Base-by-base conservation (phyloP, 2,888 invertebrate genomes). In the Petrolisthes cinctipes region DNA sequence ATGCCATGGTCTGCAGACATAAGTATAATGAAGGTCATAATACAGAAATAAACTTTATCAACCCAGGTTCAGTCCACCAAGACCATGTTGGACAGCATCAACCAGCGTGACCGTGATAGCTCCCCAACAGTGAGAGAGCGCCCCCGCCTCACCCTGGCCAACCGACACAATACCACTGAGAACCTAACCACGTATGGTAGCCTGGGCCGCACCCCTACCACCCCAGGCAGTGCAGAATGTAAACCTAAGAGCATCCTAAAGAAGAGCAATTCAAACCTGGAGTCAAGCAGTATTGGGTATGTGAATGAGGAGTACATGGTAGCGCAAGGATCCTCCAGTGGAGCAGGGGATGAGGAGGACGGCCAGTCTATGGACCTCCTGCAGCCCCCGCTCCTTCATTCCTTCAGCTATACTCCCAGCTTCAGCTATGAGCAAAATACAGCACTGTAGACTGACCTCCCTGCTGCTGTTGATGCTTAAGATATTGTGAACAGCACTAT, bases 171-270 rank as follows among this genome's bases (percentile, higher is more conserved):
- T 83, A 89, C 88, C 76, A 85, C 90, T 9, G 90, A 90, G n/a
- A 90, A 89, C 89, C 86, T 89, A 82, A 81, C 89, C 68, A 71
- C 86, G 9, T 90, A 88, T 68, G 86, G 88, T 5, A 85, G 90
- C 81, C 85, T 90, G 56, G 89, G 90, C 86, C 79, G 86, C 81
- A 82, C 87, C 51, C 83, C 91, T 75, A 86, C 89, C 83, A 82
- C 89, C 11, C 85, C 88, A 0, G 85, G 89, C 54, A 82, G 90
- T 83, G 76, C 82, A 37, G 91, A 91, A 11, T 89, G 91, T 73
- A 92, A 92, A 88, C 92, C 92, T 20, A 92, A 92, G 89, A 91
- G 92, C 86, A 92, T 92, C 85, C 90, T 92, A 79, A 92, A 92
- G 91, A 92, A 92, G 89, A 92, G 92, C 66, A 91, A 91, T 88